These are phyloP conservation scores for Drosophila bocqueti DNA, from an alignment of 1,140 invertebrate species.

Conservation along the genomic window DNA sequence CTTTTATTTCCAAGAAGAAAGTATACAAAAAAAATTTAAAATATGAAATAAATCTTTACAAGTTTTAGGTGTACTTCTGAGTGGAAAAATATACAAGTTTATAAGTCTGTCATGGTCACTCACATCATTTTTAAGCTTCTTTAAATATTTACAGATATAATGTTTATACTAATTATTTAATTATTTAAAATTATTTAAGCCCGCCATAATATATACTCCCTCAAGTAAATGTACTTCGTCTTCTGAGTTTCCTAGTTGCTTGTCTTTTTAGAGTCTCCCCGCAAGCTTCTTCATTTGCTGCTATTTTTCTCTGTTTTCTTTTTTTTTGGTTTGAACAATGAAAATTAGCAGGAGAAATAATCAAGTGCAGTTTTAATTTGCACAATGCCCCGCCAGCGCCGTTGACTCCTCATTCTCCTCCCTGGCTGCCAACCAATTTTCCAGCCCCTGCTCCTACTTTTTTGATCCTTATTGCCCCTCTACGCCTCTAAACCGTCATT, in stretches of 20 bases:
- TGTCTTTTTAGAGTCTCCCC: neutral
- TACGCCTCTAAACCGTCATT: conserved; percentile 21
- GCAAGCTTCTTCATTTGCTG: conserved; percentile 4
- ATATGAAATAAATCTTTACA: neutral
- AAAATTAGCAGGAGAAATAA: conserved; percentile 79
- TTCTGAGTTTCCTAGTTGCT: neutral
- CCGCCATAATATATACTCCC: no score
- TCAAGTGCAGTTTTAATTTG: conserved; percentile 79
- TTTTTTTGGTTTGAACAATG: conserved; percentile 56
- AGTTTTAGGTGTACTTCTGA: neutral
- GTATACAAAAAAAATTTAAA: neutral
- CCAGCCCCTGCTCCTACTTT: neutral
- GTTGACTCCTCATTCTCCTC: neutral
- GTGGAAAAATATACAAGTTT: neutral
- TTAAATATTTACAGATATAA: neutral
- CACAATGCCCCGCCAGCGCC: conserved; percentile 51
- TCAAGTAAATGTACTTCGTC: neutral
- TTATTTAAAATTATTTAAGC: neutral
- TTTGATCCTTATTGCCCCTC: conserved; percentile 8
- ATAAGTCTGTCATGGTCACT: neutral
- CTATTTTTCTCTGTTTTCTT: conserved; percentile 11
- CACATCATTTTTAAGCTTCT: neutral
- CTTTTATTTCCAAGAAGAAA: conserved; percentile 4
- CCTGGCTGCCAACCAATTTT: conserved; percentile 10
- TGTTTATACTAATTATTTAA: neutral